A percentile compares a stretch with the other conserved stretches of the same genome.
Conservation (phyloP, 2,113 vertebrate genomes). For the Callocephalon fimbriatum region DNA sequence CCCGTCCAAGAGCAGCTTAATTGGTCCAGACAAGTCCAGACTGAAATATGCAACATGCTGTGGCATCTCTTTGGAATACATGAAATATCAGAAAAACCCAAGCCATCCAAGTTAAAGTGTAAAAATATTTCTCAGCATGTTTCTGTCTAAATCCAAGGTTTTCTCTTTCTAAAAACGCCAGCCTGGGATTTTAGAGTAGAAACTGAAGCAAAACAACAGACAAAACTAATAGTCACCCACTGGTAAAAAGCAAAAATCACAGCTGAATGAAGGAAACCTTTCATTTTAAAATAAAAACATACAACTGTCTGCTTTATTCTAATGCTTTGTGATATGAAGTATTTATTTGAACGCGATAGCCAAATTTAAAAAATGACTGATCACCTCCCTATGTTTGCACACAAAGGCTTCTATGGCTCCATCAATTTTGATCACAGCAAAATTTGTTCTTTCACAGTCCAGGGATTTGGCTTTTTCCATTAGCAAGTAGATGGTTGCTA, state of each 20-base stretch:
- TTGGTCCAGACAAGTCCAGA: slow-evolving; percentile 60
- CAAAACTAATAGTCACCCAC: background rate
- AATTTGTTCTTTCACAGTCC: background rate
- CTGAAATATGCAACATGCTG: slow-evolving; percentile 60
- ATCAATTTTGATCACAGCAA: background rate
- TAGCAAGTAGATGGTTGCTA: no score
- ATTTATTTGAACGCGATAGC: background rate
- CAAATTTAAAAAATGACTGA: background rate
- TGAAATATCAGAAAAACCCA: background rate
- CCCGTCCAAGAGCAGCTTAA: slow-evolving; percentile 20
- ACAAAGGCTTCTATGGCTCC: background rate
- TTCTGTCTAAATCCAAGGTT: background rate
- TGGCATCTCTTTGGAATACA: slow-evolving; percentile 26
- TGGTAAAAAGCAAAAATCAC: background rate
- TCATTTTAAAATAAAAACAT: background rate
- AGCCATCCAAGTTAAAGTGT: background rate
- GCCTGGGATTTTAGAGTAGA: background rate
- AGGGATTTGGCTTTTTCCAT: no score
- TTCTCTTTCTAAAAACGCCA: background rate
- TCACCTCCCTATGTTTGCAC: background rate
- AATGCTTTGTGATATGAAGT: background rate
- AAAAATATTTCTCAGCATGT: background rate
- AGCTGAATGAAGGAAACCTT: background rate
- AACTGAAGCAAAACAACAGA: background rate
- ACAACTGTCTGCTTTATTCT: background rate